Evolutionary conservation across 2,888 invertebrate genomes (phyloP).

Genomic region (Epicampocera succincta): DNA sequence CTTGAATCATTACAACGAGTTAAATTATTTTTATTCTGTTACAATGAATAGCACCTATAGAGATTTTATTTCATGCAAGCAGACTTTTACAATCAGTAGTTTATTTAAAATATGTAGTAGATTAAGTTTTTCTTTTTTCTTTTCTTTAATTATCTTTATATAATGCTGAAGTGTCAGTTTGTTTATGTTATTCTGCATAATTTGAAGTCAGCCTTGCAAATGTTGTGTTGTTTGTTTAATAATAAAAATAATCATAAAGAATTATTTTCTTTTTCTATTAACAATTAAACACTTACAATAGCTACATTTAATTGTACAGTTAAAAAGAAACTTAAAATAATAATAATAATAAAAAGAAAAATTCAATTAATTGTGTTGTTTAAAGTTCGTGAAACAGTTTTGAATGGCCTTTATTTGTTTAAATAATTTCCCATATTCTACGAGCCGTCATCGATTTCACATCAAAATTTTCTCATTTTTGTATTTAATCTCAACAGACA

Average conservation of each 20-base stretch:
- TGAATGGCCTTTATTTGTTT: too few species aligned
- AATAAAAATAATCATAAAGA: background rate
- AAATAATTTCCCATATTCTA: too few species aligned
- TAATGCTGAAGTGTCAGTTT: background rate
- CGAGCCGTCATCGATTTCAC: too few species aligned
- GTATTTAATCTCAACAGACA: too few species aligned
- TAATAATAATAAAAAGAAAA: too few species aligned
- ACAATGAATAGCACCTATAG: slow-evolving; percentile 16
- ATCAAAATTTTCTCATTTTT: too few species aligned
- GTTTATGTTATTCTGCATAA: slow-evolving; percentile 28
- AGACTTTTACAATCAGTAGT: slow-evolving; percentile 22
- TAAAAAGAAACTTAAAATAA: too few species aligned
- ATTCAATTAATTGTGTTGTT: too few species aligned
- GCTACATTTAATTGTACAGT: too few species aligned
- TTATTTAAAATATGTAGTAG: slow-evolving; percentile 13
- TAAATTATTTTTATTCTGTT: slow-evolving; percentile 48
- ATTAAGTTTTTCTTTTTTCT: slow-evolving; percentile 32
- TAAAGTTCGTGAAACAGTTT: too few species aligned
- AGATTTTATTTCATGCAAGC: slow-evolving; percentile 22
- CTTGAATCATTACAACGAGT: slow-evolving; percentile 31
- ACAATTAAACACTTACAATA: too few species aligned
- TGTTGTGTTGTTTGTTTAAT: slow-evolving; percentile 1
- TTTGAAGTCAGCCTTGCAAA: background rate
- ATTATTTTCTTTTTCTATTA: too few species aligned
- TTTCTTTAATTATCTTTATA: slow-evolving; percentile 18